These are phyloP conservation scores for Luidia sarsii DNA, from an alignment of 53 echinoderm and acorn worm genomes.

Conservation along the genomic window DNA sequence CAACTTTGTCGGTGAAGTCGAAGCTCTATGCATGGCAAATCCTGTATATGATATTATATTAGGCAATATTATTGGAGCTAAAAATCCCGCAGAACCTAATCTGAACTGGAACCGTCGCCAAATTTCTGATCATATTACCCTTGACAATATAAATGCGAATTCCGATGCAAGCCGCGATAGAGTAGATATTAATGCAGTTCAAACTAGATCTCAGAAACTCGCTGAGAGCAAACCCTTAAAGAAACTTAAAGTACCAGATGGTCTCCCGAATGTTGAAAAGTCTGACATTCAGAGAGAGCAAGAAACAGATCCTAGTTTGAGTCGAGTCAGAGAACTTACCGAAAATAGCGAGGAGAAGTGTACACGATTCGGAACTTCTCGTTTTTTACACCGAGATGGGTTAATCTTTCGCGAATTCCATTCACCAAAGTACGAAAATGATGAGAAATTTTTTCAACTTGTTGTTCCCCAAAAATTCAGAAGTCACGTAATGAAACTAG, in stretches of 20 bases:
- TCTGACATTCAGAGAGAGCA: constrained; percentile 26
- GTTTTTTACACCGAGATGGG: constrained; percentile 10
- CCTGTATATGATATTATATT: constrained; percentile 32
- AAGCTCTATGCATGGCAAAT: constrained; percentile 27
- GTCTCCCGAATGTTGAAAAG: constrained; percentile 26
- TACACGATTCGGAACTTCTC: background rate
- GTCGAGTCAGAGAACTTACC: constrained; percentile 20
- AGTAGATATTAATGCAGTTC: background rate
- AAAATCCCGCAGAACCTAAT: constrained; percentile 28
- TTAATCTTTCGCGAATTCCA: constrained; percentile 39
- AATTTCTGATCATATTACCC: too few species aligned
- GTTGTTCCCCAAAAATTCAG: constrained; percentile 55
- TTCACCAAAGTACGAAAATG: constrained; percentile 18
- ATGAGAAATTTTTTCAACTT: constrained; percentile 21
- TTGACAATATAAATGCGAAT: too few species aligned
- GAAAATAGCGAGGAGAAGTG: background rate
- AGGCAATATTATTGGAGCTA: constrained; percentile 5
- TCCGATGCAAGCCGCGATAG: background rate
- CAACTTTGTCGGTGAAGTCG: constrained; percentile 10
- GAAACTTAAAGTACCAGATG: constrained; percentile 25
- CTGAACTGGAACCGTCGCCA: background rate
- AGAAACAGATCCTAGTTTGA: constrained; percentile 37
- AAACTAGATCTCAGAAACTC: background rate
- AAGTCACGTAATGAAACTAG: constrained; percentile 28
- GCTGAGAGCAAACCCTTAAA: constrained; percentile 25